phyloP scores from a whole-genome alignment of 1,140 invertebrate genomes.

The Mesaphorura yosii region DNA sequence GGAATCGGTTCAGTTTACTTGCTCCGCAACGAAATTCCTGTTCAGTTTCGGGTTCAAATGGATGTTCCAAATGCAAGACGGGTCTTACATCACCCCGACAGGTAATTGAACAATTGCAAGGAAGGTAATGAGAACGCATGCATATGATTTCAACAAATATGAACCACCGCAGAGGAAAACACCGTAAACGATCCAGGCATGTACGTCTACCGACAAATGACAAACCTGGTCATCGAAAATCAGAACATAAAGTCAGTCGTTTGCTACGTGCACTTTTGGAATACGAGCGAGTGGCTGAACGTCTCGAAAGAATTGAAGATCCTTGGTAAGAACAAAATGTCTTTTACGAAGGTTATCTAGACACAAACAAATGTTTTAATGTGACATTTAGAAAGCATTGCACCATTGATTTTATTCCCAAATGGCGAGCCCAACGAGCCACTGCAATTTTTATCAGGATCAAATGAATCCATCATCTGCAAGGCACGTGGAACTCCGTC shows the following conservation, averaged over 20 bases:
- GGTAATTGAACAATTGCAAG: neutral
- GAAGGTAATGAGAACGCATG: neutral
- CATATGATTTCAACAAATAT: neutral
- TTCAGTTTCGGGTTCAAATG: neutral
- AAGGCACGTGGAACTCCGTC: neutral
- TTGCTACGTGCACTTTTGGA: neutral
- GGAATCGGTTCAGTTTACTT: neutral
- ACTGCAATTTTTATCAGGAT: neutral
- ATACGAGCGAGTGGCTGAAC: neutral
- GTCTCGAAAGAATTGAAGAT: neutral
- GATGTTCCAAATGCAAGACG: neutral
- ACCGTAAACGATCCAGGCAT: neutral
- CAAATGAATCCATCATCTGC: neutral
- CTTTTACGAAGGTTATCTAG: no score
- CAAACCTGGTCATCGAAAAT: neutral
- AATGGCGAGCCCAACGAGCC: neutral
- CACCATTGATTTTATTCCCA: neutral
- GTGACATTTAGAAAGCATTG: neutral
- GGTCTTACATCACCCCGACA: conserved; percentile 1
- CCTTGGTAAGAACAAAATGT: neutral
- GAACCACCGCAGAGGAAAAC: neutral
- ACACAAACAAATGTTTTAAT: no score
- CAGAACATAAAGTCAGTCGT: neutral
- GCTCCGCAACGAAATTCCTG: neutral
- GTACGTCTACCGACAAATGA: neutral